Percentiles rank a stretch among this genome's conserved stretches.
These are phyloP conservation scores for Ditylenchus weischeri DNA, from an alignment of 2,888 invertebrate genomes.

Conservation along the genomic window DNA sequence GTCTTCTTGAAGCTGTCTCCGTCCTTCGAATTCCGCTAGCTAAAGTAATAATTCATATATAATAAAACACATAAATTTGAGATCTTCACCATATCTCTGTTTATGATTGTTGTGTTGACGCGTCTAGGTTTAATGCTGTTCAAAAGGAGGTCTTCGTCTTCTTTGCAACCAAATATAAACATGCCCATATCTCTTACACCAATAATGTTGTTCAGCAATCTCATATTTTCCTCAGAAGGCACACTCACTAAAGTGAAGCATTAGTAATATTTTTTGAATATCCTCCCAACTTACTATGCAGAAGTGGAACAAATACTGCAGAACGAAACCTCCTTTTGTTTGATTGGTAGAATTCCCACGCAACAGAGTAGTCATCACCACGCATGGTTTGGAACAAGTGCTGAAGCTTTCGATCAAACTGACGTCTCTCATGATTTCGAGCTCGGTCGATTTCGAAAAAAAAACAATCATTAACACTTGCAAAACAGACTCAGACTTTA, in stretches of 20 bases:
- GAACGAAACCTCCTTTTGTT: slow-evolving; percentile 36
- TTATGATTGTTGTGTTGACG: slow-evolving; percentile 41
- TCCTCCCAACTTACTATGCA: slow-evolving; percentile 32
- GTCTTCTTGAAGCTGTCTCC: not conserved
- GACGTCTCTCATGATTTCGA: not conserved
- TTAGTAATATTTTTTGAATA: slow-evolving; percentile 8
- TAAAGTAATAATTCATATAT: not conserved
- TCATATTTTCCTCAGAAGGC: slow-evolving; percentile 21
- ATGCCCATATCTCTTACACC: slow-evolving; percentile 41
- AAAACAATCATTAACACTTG: not conserved
- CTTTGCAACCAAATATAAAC: slow-evolving; percentile 45
- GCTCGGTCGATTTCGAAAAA: slow-evolving; percentile 14
- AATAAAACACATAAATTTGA: not conserved
- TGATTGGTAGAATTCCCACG: slow-evolving; percentile 36
- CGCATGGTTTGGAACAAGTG: slow-evolving; percentile 2
- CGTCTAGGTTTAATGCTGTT: slow-evolving; percentile 21
- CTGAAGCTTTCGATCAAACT: slow-evolving; percentile 6
- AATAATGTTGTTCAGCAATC: slow-evolving; percentile 39
- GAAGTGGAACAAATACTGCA: slow-evolving; percentile 41
- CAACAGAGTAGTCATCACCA: slow-evolving; percentile 12
- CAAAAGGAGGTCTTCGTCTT: slow-evolving; percentile 40
- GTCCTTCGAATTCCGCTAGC: slow-evolving; percentile 10
- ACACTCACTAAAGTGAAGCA: slow-evolving; percentile 30
- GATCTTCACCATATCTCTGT: slow-evolving; percentile 17
- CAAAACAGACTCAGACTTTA: too few relatives aligned